Conservation (phyloP, 2,888 invertebrate species). For the Drosophila prostipennis region DNA sequence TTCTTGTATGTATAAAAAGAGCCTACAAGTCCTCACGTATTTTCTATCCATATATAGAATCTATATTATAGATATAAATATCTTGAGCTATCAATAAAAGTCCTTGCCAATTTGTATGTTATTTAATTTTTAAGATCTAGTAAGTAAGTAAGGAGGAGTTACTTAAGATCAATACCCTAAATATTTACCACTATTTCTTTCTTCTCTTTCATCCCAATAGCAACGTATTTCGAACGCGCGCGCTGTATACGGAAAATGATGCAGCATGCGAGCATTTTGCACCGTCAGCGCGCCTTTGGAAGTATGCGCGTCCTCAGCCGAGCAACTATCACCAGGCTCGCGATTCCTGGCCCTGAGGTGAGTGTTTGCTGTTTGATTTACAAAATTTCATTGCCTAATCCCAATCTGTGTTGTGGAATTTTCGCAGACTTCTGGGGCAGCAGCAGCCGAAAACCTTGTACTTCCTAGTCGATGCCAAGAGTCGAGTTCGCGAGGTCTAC, state of each 20-base stretch:
- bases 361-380: conserved; percentile 21
- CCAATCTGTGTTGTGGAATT: conserved; percentile 9
- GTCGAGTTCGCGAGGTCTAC: conserved; percentile 92
- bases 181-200: neutral
- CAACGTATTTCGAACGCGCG: conserved; percentile 84
- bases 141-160: too few species aligned
- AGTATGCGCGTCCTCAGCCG: conserved; percentile 88
- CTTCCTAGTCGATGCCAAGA: conserved; percentile 89
- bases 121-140: too few species aligned
- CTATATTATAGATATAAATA: too few species aligned
- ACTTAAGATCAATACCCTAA: too few species aligned
- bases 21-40: too few species aligned
- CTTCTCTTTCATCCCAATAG: conserved; percentile 52
- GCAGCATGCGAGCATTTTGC: conserved; percentile 90
- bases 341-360: conserved; percentile 86
- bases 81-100: too few species aligned
- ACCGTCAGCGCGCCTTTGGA: conserved; percentile 92
- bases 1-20: too few species aligned
- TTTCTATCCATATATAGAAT: too few species aligned
- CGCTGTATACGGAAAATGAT: conserved; percentile 85
- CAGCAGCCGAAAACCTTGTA: conserved; percentile 85
- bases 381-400: conserved; percentile 3
- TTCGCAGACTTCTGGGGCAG: conserved; percentile 83
- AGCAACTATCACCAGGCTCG: conserved; percentile 86
- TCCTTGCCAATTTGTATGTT: too few species aligned